These are phyloP conservation scores for Leptoclinus maculatus DNA, from an alignment of 2,797 vertebrate genomes.

Conservation along the genomic window DNA sequence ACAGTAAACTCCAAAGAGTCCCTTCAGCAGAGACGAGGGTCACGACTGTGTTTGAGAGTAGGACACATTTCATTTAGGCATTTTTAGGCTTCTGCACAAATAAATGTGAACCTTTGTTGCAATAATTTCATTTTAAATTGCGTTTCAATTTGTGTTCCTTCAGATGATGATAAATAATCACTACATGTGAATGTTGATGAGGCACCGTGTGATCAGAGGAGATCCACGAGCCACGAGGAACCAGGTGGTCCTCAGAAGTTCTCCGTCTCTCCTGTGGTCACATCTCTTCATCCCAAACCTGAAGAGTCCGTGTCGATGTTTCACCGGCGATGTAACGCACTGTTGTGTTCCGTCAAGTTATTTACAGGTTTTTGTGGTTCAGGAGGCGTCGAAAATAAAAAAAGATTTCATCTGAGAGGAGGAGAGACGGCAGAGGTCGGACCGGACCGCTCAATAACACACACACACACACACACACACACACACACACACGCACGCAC, in stretches of 20 bases:
- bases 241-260: no score
- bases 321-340: neutral
- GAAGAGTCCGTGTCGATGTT: neutral
- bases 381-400: neutral
- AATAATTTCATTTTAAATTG: no score
- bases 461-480: neutral
- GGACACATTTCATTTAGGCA: no score
- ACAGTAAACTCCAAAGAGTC: neutral
- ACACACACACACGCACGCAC: neutral
- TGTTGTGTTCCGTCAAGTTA: slow-evolving; percentile 31
- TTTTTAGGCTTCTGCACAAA: neutral
- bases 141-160: no score
- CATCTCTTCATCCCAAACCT: neutral
- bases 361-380: slow-evolving; percentile 53
- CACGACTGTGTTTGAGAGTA: neutral
- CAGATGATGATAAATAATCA: no score
- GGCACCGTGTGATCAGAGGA: no score
- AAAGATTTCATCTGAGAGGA: slow-evolving; percentile 51
- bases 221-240: no score
- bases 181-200: no score
- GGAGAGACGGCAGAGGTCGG: slow-evolving; percentile 42
- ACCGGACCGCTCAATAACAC: slow-evolving; percentile 23
- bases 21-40: no score
- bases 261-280: neutral
- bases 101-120: neutral